These are phyloP conservation scores for Oryzias celebensis DNA, from an alignment of 2,113 vertebrate genomes.

Conservation along the genomic window DNA sequence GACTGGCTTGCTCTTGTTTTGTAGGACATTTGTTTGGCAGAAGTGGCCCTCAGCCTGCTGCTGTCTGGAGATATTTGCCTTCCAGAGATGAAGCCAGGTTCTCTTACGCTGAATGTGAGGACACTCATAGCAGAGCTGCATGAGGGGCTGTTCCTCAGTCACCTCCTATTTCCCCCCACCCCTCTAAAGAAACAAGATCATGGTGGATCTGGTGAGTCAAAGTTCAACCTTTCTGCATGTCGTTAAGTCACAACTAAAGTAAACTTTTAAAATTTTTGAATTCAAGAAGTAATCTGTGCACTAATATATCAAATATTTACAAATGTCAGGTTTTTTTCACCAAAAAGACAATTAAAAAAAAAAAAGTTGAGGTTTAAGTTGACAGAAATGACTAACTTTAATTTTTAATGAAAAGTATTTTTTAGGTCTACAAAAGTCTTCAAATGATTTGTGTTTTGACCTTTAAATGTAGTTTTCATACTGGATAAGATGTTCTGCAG, in stretches of 20 bases:
- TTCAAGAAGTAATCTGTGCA: background rate
- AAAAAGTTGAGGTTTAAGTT: no score
- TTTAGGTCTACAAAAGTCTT: no score
- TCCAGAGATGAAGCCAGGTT: conserved; percentile 77
- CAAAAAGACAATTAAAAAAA: no score
- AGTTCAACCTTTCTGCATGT: background rate
- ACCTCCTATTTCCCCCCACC: conserved; percentile 64
- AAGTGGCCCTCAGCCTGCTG: conserved; percentile 85
- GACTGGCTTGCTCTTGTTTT: background rate
- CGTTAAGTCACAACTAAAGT: background rate
- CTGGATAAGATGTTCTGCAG: no score
- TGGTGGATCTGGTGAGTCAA: conserved; percentile 44
- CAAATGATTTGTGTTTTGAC: no score
- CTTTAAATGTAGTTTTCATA: no score
- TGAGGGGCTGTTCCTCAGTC: conserved; percentile 89
- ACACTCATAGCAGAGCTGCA: conserved; percentile 89
- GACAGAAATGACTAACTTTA: no score
- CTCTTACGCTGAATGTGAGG: conserved; percentile 74
- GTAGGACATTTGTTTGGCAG: conserved; percentile 90
- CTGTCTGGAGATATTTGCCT: conserved; percentile 84
- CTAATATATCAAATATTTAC: no score
- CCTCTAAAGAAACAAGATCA: background rate
- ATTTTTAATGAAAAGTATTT: no score
- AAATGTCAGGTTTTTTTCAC: no score
- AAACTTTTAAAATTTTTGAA: background rate